These are phyloP conservation scores for Agrotis puta DNA, from an alignment of 2,888 invertebrate genomes.

Conservation along the genomic window DNA sequence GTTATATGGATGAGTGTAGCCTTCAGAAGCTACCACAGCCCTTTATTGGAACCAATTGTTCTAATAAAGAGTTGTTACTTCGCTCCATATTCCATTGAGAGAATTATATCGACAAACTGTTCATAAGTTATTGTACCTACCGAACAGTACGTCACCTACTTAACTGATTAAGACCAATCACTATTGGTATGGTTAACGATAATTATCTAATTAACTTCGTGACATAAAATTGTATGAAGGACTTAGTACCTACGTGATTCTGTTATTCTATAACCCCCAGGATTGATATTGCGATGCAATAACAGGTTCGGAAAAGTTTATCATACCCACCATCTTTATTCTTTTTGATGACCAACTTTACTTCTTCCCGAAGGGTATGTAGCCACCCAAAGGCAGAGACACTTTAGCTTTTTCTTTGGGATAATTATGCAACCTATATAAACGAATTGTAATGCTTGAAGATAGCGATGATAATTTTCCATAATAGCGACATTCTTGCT, in stretches of 20 bases:
- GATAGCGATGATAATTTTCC: too few relatives aligned
- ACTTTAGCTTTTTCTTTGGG: neutral
- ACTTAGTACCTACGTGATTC: neutral
- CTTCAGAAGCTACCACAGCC: neutral
- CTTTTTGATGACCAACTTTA: neutral
- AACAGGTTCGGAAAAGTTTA: neutral
- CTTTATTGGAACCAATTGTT: conserved; percentile 33
- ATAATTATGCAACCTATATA: too few relatives aligned
- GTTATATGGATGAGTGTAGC: neutral
- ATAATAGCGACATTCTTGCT: too few relatives aligned
- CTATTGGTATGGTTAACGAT: neutral
- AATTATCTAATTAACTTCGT: neutral
- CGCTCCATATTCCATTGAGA: conserved; percentile 20
- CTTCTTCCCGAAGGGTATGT: neutral
- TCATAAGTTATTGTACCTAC: neutral
- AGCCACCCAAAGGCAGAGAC: neutral
- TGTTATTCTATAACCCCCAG: neutral
- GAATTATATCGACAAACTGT: conserved; percentile 29
- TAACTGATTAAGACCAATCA: neutral
- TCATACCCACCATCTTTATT: neutral
- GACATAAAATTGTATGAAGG: neutral
- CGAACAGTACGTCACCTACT: neutral
- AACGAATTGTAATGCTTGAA: too few relatives aligned
- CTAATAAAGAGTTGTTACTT: conserved; percentile 26
- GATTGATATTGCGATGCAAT: neutral